Conservation (phyloP, 2,797 vertebrate genomes). For the Pampus argenteus region DNA sequence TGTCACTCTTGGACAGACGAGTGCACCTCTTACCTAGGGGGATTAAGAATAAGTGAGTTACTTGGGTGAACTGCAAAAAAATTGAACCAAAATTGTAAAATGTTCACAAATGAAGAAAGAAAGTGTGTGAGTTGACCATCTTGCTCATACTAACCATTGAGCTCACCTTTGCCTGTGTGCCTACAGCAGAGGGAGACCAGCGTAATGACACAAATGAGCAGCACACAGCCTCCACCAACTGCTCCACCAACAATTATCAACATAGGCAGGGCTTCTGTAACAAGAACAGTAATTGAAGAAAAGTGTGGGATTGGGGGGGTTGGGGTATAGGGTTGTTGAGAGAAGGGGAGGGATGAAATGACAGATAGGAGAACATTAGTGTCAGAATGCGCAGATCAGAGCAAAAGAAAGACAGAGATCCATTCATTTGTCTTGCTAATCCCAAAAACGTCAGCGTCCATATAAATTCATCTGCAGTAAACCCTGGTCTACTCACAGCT, state of each 20-base stretch:
- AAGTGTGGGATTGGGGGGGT: background rate
- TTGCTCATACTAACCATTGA: slow-evolving; percentile 82
- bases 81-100: slow-evolving; percentile 18
- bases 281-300: slow-evolving; percentile 22
- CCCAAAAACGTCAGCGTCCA: slow-evolving; percentile 53
- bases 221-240: slow-evolving; percentile 85
- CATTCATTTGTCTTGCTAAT: slow-evolving; percentile 64
- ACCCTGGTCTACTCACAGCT: slow-evolving; percentile 40
- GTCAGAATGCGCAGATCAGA: slow-evolving; percentile 50
- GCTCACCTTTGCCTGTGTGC: slow-evolving; percentile 90
- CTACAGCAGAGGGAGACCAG: slow-evolving; percentile 90
- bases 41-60: slow-evolving; percentile 20
- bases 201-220: slow-evolving; percentile 87
- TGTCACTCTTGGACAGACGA: slow-evolving; percentile 90
- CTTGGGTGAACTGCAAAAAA: too few species aligned
- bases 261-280: slow-evolving; percentile 88
- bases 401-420: slow-evolving; percentile 54
- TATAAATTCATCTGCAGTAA: slow-evolving; percentile 69
- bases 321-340: slow-evolving; percentile 38
- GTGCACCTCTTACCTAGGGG: slow-evolving; percentile 85
- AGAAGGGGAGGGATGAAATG: slow-evolving; percentile 36
- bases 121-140: slow-evolving; percentile 48
- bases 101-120: slow-evolving; percentile 9
- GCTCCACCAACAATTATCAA: slow-evolving; percentile 86
- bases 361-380: slow-evolving; percentile 34